Evolutionary conservation across 2,113 vertebrate genomes (phyloP), one percentile per base, ranked within the genome.

Genomic region (Onychorhynchus coronatus): DNA sequence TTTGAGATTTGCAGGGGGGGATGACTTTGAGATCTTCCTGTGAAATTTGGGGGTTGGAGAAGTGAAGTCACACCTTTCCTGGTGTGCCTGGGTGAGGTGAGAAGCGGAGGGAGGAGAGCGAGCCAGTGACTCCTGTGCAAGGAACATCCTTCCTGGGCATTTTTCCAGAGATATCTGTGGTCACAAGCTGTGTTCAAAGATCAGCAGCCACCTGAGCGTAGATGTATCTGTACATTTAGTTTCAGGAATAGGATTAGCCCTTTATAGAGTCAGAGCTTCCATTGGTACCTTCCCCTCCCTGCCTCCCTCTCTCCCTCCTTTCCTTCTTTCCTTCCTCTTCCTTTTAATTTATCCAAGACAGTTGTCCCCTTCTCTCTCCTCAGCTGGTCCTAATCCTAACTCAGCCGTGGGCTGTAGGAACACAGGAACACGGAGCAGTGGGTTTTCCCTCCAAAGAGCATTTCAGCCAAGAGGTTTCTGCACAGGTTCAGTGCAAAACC

Each of bases 391-490:
- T 63, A 75, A 52, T 75, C 58, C 83, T 56, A 20, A 30, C 61
- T 56, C 47, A 58, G 49, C 39, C 23, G 0, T 53, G 52, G 75
- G 56, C 15, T 73, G 0, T 3, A 41, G 80, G 84, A 83, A 22
- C 73, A 58, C 63, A 44, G 76, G 84, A 85, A 22, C 73, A 59
- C 59, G 24, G 39, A 67, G 5, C 72, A 81, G 55, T 77, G 63
- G 25, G 23, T 88, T 81, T 91, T 80, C 27, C 63, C 33, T 79
- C 50, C 35, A 12, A 72, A 61, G 47, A 85, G 31, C 35, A 6
- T 90, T 96, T 90, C 90, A 88, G 79, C 90, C 71, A 70, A 55
- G 82, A 91, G 85, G 67, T 86, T 83, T 92, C 85, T 93, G 82
- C 68, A 9, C 4, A 68, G 83, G 83, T 96, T 91, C 90, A 42